Percentiles rank a stretch among this genome's conserved stretches.
Conservation (phyloP, 2,113 vertebrate genomes). For the Kryptolebias marmoratus region DNA sequence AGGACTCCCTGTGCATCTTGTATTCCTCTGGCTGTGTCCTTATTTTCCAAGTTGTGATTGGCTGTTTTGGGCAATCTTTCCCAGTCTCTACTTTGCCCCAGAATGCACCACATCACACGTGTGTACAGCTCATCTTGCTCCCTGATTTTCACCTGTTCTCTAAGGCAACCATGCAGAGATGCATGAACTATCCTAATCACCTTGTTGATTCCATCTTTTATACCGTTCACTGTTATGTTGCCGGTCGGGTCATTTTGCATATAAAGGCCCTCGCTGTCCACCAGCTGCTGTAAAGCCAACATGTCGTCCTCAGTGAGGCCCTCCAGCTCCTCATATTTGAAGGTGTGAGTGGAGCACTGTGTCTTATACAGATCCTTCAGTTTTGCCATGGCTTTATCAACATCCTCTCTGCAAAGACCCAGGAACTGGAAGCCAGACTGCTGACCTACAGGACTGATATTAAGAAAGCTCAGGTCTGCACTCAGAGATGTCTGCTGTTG, state of each 20-base stretch:
- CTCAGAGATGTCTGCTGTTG: not conserved
- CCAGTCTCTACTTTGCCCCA: slow-evolving; percentile 49
- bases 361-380: slow-evolving; percentile 48
- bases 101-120: slow-evolving; percentile 69
- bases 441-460: not conserved
- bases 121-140: slow-evolving; percentile 47
- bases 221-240: slow-evolving; percentile 45
- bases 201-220: slow-evolving; percentile 53
- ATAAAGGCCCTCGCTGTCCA: slow-evolving; percentile 42
- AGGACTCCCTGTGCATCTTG: slow-evolving; percentile 32
- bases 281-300: slow-evolving; percentile 1
- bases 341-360: slow-evolving; percentile 38
- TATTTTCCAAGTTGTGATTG: slow-evolving; percentile 59
- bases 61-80: slow-evolving; percentile 63
- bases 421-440: slow-evolving; percentile 52
- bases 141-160: slow-evolving; percentile 27
- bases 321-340: slow-evolving; percentile 29
- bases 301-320: slow-evolving; percentile 5
- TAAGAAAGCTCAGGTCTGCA: not conserved
- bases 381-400: slow-evolving; percentile 41
- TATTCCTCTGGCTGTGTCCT: slow-evolving; percentile 29
- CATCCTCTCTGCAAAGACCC: slow-evolving; percentile 29
- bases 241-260: not conserved
- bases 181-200: slow-evolving; percentile 15
- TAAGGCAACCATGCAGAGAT: fast-evolving